Base-by-base conservation (phyloP, 2,888 invertebrate genomes). In the Troglohyphantes excavatus region DNA sequence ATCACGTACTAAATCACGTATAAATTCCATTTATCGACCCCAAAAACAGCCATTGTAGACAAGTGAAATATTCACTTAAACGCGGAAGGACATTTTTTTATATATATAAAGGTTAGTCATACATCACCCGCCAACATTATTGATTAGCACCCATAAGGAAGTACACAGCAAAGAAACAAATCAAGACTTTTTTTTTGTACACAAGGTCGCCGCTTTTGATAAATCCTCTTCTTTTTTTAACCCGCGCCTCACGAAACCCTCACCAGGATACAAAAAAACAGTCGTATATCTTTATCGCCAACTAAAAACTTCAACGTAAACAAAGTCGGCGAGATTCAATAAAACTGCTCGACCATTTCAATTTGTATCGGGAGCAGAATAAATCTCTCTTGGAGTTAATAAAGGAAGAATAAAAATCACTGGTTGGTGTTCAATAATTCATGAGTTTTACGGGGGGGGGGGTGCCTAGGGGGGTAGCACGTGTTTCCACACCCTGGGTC, bases 401-500 rank as follows among this genome's bases (percentile, higher is more conserved):
- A 76, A 61, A 21, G 7, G 23, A 63, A 76, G 5, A 61, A 65
- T 23, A 78, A 78, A 65, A 65, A 17, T 43, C 39, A 27, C 67
- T 68, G 43, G 19, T 61, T 13, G n/a, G 17, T 53, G 53, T 81
- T 78, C 29, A 68, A 81, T 81, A 68, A 81, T 81, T 81, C 79
- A 81, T 81, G 79, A 81, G 65, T 53, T 59, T 53, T 23, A 19
- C 7, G 1, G 21, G 11, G 11, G 27, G 17, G 23, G 19, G 6
- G 68, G 39, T 29, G 39, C 33, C 83, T 70, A 9, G 65, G 19
- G 65, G 84, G 72, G 39, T 43, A 72, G 84, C 84, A 84, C 84
- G 84, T 84, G 84, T 84, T 84, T 73, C 84, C 84, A 75, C 84
- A 75, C 84, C 75, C 65, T 61, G 61, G 72, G 23, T 29, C 33